A percentile compares a stretch with the other conserved stretches of the same genome.
Conservation (phyloP, 2,888 invertebrate species). For the Drosophila incognita region DNA sequence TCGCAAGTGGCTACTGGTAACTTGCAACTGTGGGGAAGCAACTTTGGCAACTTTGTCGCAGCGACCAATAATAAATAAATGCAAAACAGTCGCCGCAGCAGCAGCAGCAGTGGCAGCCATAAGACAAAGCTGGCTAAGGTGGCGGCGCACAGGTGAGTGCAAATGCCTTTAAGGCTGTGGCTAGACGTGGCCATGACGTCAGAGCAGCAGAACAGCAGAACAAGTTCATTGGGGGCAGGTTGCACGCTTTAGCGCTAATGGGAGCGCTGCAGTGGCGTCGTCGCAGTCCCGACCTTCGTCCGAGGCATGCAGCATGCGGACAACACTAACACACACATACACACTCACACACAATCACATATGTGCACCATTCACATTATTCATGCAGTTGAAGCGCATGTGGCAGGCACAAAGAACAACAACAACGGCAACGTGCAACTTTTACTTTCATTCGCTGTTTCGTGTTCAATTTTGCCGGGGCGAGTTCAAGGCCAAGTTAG, state of each 20-base stretch:
- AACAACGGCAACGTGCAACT: constrained; percentile 54
- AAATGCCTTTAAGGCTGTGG: constrained; percentile 24
- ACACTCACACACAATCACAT: neutral
- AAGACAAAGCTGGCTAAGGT: constrained; percentile 45
- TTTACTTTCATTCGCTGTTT: constrained; percentile 73
- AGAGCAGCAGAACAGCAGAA: constrained; percentile 13
- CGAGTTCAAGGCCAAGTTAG: constrained; percentile 71
- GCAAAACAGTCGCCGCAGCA: constrained; percentile 38
- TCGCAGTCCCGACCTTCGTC: constrained; percentile 57
- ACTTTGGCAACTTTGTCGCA: constrained; percentile 65
- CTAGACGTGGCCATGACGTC: constrained; percentile 60
- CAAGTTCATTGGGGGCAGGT: constrained; percentile 7
- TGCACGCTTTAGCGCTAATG: constrained; percentile 39
- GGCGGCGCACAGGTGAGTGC: constrained; percentile 33
- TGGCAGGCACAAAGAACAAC: constrained; percentile 40
- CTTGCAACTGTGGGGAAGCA: constrained; percentile 12
- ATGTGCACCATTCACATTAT: constrained; percentile 62
- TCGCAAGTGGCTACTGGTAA: constrained; percentile 1
- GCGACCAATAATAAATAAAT: constrained; percentile 80
- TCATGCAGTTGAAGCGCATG: constrained; percentile 71
- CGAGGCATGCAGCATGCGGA: constrained; percentile 56
- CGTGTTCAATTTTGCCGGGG: constrained; percentile 70
- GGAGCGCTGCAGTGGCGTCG: constrained; percentile 58
- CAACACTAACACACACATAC: constrained; percentile 19
- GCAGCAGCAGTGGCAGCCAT: constrained; percentile 11